phyloP scores from a whole-genome alignment of 2,113 vertebrate species.

The Hemibagrus wyckioides region DNA sequence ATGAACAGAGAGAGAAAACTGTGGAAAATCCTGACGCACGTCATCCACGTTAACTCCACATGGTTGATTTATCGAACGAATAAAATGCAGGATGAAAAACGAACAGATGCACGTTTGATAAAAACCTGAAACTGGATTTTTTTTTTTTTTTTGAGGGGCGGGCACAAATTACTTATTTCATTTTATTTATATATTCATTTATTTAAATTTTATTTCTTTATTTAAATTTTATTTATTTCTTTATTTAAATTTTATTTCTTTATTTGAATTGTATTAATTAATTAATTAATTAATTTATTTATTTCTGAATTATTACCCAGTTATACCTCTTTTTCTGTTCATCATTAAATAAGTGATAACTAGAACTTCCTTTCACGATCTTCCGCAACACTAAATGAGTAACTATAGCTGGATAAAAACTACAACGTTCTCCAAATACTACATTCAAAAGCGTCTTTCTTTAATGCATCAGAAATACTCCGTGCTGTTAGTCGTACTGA shows the following conservation, averaged over 20 bases:
- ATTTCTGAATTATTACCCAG: not conserved
- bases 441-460: too few species aligned
- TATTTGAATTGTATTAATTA: too few species aligned
- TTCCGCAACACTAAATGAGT: not conserved
- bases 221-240: too few species aligned
- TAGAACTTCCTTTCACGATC: not conserved
- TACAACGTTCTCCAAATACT: too few species aligned
- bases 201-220: too few species aligned
- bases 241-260: too few species aligned
- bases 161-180: too few species aligned
- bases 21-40: not conserved
- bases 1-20: not conserved
- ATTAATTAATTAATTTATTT: too few species aligned
- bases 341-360: not conserved
- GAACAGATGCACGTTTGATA: not conserved
- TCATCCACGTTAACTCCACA: too few species aligned
- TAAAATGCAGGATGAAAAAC: not conserved
- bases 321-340: not conserved
- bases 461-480: not conserved
- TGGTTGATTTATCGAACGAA: not conserved
- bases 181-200: too few species aligned
- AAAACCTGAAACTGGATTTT: not conserved
- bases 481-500: not conserved
- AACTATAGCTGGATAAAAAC: not conserved
- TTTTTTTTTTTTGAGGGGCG: not conserved